These are phyloP conservation scores for Oscheius sp. DNA, from an alignment of 2,888 invertebrate genomes.

Conservation along the genomic window DNA sequence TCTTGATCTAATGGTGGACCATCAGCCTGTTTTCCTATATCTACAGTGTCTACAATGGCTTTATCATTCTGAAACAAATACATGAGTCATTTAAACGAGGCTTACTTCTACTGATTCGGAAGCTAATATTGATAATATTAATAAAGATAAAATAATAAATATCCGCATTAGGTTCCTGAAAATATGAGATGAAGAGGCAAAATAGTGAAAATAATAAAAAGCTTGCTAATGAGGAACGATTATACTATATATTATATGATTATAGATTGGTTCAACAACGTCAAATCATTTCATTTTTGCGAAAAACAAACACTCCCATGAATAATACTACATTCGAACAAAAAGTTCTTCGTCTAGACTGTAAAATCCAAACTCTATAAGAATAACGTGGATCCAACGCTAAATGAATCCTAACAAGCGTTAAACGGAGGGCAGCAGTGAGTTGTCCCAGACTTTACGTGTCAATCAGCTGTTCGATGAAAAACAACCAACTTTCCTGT, in stretches of 20 bases:
- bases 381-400: slow-evolving; percentile 23
- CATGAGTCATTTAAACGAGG: background rate
- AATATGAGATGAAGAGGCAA: too few species aligned
- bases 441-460: too few species aligned
- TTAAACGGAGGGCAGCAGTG: too few species aligned
- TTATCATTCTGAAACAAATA: slow-evolving; percentile 16
- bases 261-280: too few species aligned
- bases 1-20: slow-evolving; percentile 31
- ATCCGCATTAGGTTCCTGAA: background rate
- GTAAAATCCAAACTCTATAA: background rate
- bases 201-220: too few species aligned
- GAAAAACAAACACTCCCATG: background rate
- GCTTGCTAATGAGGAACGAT: too few species aligned
- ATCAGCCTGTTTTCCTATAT: slow-evolving; percentile 26
- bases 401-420: too few species aligned
- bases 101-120: slow-evolving; percentile 18
- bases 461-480: slow-evolving; percentile 1
- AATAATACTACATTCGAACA: too few species aligned
- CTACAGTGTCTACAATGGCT: slow-evolving; percentile 23
- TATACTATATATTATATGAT: too few species aligned
- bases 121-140: background rate
- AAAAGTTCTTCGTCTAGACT: too few species aligned
- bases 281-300: too few species aligned
- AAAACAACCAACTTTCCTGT: background rate
- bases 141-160: slow-evolving; percentile 1